Percentiles rank a stretch among this genome's conserved stretches.
Conservation (phyloP, 2,113 vertebrate species). For the Mohoua ochrocephala region DNA sequence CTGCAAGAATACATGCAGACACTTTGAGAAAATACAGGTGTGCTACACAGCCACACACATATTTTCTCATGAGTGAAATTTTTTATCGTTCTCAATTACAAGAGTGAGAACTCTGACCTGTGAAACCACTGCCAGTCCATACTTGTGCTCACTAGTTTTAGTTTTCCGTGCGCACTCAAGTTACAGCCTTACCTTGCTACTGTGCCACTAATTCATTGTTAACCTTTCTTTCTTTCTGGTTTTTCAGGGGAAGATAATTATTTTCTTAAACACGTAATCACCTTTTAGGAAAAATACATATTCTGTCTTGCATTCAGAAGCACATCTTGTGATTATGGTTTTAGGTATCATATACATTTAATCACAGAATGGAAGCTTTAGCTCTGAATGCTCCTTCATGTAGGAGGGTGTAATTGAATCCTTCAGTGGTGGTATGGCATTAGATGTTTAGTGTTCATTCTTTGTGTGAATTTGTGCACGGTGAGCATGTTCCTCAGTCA, state of each 20-base stretch:
- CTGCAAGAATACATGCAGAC: neutral
- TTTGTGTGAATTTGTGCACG: neutral
- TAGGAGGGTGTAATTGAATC: neutral
- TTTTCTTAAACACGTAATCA: constrained; percentile 2
- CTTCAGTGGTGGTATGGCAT: neutral
- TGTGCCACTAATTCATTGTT: neutral
- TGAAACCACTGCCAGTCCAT: neutral
- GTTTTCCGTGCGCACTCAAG: neutral
- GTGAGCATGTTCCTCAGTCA: neutral
- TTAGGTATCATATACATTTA: constrained; percentile 4
- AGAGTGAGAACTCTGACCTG: neutral
- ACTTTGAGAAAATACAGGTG: neutral
- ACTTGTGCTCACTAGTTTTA: neutral
- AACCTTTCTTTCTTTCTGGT: constrained; percentile 8
- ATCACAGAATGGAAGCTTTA: neutral
- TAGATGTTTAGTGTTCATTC: neutral
- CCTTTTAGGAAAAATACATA: neutral
- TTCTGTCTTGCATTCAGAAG: neutral
- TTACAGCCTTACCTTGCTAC: neutral
- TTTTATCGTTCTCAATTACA: neutral
- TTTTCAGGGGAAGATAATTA: constrained; percentile 3
- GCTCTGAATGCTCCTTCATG: neutral
- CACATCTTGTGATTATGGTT: neutral
- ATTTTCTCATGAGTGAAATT: neutral
- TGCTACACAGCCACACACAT: neutral